Evolutionary conservation across 2,797 vertebrate genomes (phyloP).

Genomic region (Bucorvus abyssinicus): DNA sequence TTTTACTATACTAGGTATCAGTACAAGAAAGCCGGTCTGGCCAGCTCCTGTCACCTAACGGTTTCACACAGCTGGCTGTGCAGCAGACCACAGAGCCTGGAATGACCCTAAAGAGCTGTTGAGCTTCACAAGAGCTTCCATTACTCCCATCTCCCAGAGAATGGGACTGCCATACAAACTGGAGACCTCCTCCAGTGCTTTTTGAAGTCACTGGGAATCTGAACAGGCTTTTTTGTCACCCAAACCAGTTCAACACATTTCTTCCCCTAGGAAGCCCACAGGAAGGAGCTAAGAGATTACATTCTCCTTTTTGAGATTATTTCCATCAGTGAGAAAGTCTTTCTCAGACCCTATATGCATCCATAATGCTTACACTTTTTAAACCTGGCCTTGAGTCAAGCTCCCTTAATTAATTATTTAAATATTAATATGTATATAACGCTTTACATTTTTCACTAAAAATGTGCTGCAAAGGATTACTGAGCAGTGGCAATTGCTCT

Average conservation of each 20-base stretch:
- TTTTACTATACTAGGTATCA: not conserved
- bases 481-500: not conserved
- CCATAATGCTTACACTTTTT: not conserved
- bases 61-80: not conserved
- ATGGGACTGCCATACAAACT: not conserved
- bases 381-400: not conserved
- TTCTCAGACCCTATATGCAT: not conserved
- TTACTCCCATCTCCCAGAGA: not conserved
- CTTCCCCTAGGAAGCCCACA: not conserved
- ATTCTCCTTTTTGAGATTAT: not conserved
- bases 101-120: not conserved
- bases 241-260: not conserved
- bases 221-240: not conserved
- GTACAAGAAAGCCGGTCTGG: not conserved
- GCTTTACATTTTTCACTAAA: not conserved
- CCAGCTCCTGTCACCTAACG: not conserved
- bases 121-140: not conserved
- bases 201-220: not conserved
- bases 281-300: not conserved
- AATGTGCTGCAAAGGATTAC: not conserved
- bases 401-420: not conserved
- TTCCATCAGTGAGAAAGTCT: not conserved
- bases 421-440: not conserved
- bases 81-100: not conserved
- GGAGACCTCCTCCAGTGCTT: not conserved